Percentiles rank a stretch among this genome's conserved stretches.
These are phyloP conservation scores for Sympetrum striolatum DNA, from an alignment of 2,888 invertebrate genomes.

Conservation along the genomic window DNA sequence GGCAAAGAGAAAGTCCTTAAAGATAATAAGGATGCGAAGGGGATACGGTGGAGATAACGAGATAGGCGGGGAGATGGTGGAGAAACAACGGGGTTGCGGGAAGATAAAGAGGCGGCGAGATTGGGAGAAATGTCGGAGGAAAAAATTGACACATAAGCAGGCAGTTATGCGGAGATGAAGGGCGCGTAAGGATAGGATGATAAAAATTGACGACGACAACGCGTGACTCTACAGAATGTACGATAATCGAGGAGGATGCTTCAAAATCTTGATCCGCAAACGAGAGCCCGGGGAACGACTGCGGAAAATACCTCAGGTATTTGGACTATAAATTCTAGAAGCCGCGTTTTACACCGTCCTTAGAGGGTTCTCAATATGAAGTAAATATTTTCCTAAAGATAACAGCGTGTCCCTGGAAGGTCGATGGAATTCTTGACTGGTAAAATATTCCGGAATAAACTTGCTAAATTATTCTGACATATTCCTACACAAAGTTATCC, in stretches of 20 bases:
- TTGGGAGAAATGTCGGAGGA: neutral
- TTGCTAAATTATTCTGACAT: too few relatives aligned
- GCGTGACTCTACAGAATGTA: neutral
- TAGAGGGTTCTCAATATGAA: too few relatives aligned
- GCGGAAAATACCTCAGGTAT: too few relatives aligned
- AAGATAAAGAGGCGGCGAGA: neutral
- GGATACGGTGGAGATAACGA: slow-evolving; percentile 1
- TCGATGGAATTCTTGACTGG: too few relatives aligned
- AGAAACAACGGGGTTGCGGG: neutral
- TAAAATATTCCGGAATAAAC: too few relatives aligned
- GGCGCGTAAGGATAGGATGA: neutral
- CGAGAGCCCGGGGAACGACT: neutral
- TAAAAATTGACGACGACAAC: neutral
- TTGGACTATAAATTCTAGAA: too few relatives aligned
- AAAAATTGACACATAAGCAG: neutral
- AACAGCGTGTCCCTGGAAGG: too few relatives aligned
- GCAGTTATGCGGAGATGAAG: neutral
- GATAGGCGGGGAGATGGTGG: neutral
- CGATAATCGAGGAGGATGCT: neutral
- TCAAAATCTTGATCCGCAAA: neutral
- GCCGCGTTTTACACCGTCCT: too few relatives aligned
- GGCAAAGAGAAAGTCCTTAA: neutral
- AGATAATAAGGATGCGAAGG: slow-evolving; percentile 2
- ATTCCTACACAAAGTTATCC: too few relatives aligned
- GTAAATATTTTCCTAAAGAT: too few relatives aligned